phyloP scores from a whole-genome alignment of 2,888 invertebrate species.

The Smittia sp. region DNA sequence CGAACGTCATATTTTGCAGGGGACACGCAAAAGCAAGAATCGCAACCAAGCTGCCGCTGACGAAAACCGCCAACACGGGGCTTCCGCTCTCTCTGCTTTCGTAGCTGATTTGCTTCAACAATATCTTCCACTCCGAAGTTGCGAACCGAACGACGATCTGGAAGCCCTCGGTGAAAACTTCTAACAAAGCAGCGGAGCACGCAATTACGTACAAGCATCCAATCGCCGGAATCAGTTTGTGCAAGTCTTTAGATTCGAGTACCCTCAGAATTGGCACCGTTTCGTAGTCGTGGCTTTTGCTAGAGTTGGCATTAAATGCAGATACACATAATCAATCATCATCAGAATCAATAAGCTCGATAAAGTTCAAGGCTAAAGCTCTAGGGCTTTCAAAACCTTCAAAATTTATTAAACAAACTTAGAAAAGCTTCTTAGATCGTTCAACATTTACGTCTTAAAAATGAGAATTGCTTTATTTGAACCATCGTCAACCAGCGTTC shows the following conservation, averaged over 20 bases:
- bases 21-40: constrained; percentile 61
- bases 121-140: constrained; percentile 58
- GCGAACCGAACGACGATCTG: constrained; percentile 56
- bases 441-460: too few relatives aligned
- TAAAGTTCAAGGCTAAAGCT: too few relatives aligned
- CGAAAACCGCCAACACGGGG: constrained; percentile 58
- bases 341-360: too few relatives aligned
- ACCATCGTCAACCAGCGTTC: too few relatives aligned
- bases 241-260: constrained; percentile 57
- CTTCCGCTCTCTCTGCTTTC: constrained; percentile 58
- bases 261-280: constrained; percentile 55
- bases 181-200: constrained; percentile 57
- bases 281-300: constrained; percentile 49
- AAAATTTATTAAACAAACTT: too few relatives aligned
- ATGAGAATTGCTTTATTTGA: too few relatives aligned
- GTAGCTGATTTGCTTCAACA: constrained; percentile 57
- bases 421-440: too few relatives aligned
- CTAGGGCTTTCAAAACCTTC: not conserved
- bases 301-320: too few relatives aligned
- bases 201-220: constrained; percentile 58
- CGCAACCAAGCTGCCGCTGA: constrained; percentile 58
- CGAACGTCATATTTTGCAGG: constrained; percentile 56
- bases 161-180: constrained; percentile 57
- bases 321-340: too few relatives aligned
- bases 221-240: constrained; percentile 58